Evolutionary conservation across 2,113 vertebrate species (phyloP).

Genomic region (Ciconia maguari): DNA sequence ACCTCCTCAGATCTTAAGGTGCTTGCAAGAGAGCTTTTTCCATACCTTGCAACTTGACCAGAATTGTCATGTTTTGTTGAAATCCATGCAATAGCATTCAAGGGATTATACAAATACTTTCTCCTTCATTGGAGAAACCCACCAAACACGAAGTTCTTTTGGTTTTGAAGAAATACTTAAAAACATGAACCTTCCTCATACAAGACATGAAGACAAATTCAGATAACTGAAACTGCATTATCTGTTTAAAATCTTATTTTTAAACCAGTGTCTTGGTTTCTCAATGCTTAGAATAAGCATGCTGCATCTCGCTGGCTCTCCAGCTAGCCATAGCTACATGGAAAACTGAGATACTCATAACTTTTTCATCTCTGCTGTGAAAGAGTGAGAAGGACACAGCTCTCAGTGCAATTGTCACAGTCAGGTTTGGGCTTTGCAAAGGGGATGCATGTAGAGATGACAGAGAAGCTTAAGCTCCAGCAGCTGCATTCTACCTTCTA

Average conservation of each 20-base stretch:
- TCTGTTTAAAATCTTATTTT: background rate
- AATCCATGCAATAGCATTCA: background rate
- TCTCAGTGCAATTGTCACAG: background rate
- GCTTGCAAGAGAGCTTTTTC: background rate
- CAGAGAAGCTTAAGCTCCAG: background rate
- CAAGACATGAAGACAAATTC: background rate
- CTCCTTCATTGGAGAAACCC: background rate
- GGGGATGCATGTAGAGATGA: background rate
- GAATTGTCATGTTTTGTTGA: background rate
- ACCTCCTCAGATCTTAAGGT: background rate
- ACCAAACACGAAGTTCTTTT: background rate
- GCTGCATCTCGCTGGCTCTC: background rate
- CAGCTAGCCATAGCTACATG: background rate
- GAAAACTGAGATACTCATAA: background rate
- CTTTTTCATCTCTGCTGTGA: background rate
- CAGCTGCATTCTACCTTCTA: background rate
- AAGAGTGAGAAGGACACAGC: background rate
- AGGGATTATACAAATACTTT: background rate
- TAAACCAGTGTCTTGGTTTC: background rate
- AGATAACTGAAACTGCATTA: background rate
- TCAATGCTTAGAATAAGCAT: background rate
- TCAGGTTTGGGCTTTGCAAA: background rate
- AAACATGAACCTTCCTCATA: background rate
- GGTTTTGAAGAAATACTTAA: background rate
- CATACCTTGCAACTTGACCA: background rate